Evolutionary conservation across 1,140 invertebrate genomes (phyloP).

Genomic region (Pteromalus puparum): DNA sequence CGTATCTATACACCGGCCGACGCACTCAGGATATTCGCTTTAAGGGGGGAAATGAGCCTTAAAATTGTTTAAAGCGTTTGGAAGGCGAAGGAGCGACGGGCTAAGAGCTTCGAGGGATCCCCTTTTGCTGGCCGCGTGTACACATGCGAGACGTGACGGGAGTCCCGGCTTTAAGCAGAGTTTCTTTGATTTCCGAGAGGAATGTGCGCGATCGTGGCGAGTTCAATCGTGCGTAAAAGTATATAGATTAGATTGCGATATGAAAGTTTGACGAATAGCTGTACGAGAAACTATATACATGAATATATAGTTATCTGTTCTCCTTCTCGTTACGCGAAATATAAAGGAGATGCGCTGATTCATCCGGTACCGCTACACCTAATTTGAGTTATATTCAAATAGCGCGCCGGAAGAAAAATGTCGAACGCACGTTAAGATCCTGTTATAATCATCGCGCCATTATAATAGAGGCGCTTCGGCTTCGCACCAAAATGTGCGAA

Average conservation of each 20-base stretch:
- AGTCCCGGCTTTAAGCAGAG: slow-evolving; percentile 24
- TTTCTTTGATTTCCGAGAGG: slow-evolving; percentile 23
- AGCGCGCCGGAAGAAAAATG: background rate
- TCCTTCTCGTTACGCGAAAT: background rate
- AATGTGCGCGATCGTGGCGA: background rate
- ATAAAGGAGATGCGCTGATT: too few species aligned
- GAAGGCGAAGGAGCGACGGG: slow-evolving; percentile 55
- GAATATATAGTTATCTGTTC: background rate
- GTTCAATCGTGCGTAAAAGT: background rate
- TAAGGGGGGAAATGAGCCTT: slow-evolving; percentile 75
- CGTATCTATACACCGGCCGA: background rate
- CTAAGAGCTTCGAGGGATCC: slow-evolving; percentile 41
- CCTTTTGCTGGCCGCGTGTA: slow-evolving; percentile 54
- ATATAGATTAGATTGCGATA: background rate
- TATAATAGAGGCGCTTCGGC: background rate
- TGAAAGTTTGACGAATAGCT: background rate
- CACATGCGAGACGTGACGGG: background rate
- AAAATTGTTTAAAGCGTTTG: slow-evolving; percentile 76
- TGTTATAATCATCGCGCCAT: background rate
- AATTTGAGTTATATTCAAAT: background rate
- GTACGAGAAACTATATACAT: too few species aligned
- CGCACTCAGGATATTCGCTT: slow-evolving; percentile 71
- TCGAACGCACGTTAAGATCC: background rate
- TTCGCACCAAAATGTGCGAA: background rate
- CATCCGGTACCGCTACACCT: background rate